A percentile compares a stretch with the other conserved stretches of the same genome.
These are phyloP conservation scores for Plusia festucae DNA, from an alignment of 2,888 invertebrate species.

Conservation along the genomic window DNA sequence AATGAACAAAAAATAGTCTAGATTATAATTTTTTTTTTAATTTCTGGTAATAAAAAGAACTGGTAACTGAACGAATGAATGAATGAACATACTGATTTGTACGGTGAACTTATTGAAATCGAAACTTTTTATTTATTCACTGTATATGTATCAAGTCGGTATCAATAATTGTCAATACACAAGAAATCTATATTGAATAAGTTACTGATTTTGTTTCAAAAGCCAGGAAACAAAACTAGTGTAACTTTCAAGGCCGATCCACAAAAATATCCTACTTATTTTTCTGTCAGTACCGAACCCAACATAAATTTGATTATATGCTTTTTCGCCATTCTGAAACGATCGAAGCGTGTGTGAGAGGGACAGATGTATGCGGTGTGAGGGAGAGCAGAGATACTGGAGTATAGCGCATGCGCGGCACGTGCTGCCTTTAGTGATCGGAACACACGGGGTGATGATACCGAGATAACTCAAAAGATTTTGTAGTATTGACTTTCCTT, in stretches of 20 bases:
- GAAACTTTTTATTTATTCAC: no score
- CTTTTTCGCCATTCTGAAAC: conserved; percentile 86
- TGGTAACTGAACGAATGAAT: no score
- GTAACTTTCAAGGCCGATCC: conserved; percentile 72
- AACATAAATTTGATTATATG: conserved; percentile 87
- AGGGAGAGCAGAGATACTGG: conserved; percentile 62
- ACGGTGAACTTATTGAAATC: no score
- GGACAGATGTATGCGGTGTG: conserved; percentile 66
- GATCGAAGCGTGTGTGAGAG: conserved; percentile 83
- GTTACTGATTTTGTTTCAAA: not conserved
- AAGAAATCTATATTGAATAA: not conserved
- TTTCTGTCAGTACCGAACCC: conserved; percentile 72
- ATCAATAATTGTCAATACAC: no score
- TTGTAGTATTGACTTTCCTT: conserved; percentile 24
- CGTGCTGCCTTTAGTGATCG: conserved; percentile 73
- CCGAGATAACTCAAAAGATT: conserved; percentile 61
- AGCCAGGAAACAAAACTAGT: conserved; percentile 12
- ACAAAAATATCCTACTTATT: conserved; percentile 53
- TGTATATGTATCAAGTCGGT: no score
- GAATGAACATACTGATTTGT: no score
- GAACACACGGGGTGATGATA: conserved; percentile 59
- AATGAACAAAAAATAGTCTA: no score
- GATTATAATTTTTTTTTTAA: no score
- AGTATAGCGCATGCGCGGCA: conserved; percentile 82
- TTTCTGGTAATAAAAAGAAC: not conserved